These are phyloP conservation scores for Regulus satrapa DNA, from an alignment of 2,113 vertebrate species.

Conservation along the genomic window DNA sequence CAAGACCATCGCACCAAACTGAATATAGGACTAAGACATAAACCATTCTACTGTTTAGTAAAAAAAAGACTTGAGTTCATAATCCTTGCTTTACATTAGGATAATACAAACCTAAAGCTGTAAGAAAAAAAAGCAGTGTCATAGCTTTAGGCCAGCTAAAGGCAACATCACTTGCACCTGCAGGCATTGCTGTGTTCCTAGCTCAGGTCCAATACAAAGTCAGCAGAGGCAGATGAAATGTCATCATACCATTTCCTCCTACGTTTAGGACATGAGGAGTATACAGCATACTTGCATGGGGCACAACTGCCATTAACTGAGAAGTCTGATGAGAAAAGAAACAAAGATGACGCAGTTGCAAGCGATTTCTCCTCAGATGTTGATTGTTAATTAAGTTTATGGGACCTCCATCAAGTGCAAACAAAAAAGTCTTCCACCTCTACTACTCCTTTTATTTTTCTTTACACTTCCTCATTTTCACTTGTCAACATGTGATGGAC, in stretches of 20 bases:
- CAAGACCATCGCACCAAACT: background rate
- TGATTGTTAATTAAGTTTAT: conserved; percentile 60
- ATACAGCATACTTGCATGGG: background rate
- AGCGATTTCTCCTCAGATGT: conserved; percentile 34
- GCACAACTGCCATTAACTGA: background rate
- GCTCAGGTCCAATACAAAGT: background rate
- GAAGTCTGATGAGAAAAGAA: conserved; percentile 2
- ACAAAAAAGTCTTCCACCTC: conserved; percentile 59
- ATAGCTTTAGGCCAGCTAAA: background rate
- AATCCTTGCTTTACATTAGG: background rate
- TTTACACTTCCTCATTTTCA: conserved; percentile 67
- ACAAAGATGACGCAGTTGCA: background rate
- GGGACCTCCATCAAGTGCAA: conserved; percentile 26
- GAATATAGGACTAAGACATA: background rate
- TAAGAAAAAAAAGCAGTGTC: too few species aligned
- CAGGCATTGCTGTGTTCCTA: background rate
- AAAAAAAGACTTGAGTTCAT: background rate
- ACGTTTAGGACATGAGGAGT: background rate
- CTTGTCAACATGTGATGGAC: conserved; percentile 63
- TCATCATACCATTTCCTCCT: background rate
- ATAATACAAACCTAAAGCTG: background rate
- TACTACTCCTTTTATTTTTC: conserved; percentile 46
- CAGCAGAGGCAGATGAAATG: background rate
- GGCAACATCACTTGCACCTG: background rate
- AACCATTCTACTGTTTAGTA: background rate